Evolutionary conservation across 2,888 invertebrate species (phyloP).

Genomic region (Chalcis sispes): DNA sequence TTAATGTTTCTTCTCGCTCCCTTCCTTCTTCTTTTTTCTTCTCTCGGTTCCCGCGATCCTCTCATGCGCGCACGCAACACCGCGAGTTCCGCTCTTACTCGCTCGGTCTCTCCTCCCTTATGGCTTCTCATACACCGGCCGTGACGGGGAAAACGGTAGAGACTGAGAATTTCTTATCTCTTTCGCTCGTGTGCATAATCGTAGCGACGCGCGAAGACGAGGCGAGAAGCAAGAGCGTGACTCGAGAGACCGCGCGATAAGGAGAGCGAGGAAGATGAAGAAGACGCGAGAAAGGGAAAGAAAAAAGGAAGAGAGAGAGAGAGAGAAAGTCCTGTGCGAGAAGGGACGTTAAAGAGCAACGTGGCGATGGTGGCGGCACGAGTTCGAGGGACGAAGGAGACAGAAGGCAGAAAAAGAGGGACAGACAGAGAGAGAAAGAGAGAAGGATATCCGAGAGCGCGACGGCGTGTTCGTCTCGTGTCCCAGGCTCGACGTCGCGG

Average conservation of each 20-base stretch:
- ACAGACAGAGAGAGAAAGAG: no score
- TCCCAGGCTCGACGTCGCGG: slow-evolving; percentile 68
- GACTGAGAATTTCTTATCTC: slow-evolving; percentile 7
- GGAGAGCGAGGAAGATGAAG: background rate
- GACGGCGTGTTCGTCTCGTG: slow-evolving; percentile 51
- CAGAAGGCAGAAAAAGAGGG: no score
- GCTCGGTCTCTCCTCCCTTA: background rate
- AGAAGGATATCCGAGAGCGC: background rate
- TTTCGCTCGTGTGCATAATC: background rate
- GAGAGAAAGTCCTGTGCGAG: background rate
- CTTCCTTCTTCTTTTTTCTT: background rate
- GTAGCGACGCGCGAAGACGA: background rate
- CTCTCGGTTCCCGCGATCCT: background rate
- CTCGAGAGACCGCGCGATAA: background rate
- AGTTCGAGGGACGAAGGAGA: no score
- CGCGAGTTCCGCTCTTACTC: background rate
- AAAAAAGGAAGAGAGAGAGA: background rate
- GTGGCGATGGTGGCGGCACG: no score
- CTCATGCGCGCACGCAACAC: background rate
- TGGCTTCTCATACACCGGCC: background rate
- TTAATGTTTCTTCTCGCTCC: no score
- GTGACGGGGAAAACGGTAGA: no score
- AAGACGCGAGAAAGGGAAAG: background rate
- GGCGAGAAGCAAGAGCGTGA: no score
- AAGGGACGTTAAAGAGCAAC: background rate